Percentiles rank a stretch among this genome's conserved stretches.
phyloP scores from a whole-genome alignment of 2,888 invertebrate species.

The Drosophila maculinotata region DNA sequence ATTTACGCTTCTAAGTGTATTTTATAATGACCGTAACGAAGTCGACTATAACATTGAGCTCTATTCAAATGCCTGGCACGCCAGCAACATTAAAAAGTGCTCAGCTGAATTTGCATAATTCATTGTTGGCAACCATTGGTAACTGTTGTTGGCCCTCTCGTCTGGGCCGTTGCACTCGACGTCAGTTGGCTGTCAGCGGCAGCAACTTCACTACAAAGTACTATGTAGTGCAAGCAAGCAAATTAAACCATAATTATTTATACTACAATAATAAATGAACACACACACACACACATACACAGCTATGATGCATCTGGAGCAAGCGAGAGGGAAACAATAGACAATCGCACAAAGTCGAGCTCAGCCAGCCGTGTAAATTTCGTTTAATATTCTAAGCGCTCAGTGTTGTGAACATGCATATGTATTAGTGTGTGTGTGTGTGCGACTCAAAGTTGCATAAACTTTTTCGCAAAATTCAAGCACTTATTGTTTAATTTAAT shows the following conservation, averaged over 20 bases:
- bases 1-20: conserved; percentile 14
- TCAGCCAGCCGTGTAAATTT: conserved; percentile 63
- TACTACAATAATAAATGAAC: conserved; percentile 52
- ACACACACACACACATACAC: conserved; percentile 19
- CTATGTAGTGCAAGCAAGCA: conserved; percentile 44
- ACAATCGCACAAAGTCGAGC: conserved; percentile 36
- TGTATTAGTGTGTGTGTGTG: conserved; percentile 6
- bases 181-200: conserved; percentile 41
- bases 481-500: conserved; percentile 73
- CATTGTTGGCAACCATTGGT: conserved; percentile 1
- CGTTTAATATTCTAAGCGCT: conserved; percentile 62
- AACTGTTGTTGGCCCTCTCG: neutral
- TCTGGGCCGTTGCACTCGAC: conserved; percentile 46
- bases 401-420: neutral
- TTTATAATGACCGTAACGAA: neutral
- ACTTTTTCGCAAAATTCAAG: conserved; percentile 63
- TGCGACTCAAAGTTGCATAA: conserved; percentile 50
- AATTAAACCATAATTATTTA: conserved; percentile 78
- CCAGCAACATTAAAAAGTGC: conserved; percentile 57
- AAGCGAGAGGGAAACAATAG: conserved; percentile 34
- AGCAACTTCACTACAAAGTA: conserved; percentile 60
- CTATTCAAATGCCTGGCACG: conserved; percentile 53
- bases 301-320: conserved; percentile 35
- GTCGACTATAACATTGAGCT: neutral
- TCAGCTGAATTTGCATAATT: conserved; percentile 56